These are phyloP conservation scores for Nasonia oneida DNA, from an alignment of 2,888 invertebrate species.

Conservation along the genomic window DNA sequence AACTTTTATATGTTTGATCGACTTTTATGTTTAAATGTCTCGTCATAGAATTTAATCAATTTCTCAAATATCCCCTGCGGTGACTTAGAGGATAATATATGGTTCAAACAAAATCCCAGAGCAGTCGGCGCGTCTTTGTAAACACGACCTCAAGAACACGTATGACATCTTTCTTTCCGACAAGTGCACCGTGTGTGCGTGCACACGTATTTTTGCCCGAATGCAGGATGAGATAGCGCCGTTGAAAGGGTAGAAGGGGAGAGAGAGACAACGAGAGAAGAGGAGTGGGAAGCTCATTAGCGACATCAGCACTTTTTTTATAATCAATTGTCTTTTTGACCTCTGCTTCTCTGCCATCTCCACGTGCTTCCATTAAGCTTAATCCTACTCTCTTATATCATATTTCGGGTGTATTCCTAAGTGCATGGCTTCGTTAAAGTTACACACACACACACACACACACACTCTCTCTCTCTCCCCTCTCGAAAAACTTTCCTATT, in stretches of 20 bases:
- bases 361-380: neutral
- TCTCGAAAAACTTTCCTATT: slow-evolving; percentile 46
- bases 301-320: slow-evolving; percentile 64
- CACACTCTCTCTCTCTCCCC: neutral
- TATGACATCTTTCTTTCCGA: neutral
- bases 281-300: slow-evolving; percentile 54
- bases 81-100: too few relatives aligned
- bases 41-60: too few relatives aligned
- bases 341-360: neutral
- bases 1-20: too few relatives aligned
- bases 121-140: neutral
- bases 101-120: neutral
- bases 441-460: slow-evolving; percentile 24
- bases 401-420: slow-evolving; percentile 57
- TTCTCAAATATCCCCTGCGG: too few relatives aligned
- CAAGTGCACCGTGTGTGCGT: neutral
- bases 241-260: slow-evolving; percentile 1
- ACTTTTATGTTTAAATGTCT: too few relatives aligned
- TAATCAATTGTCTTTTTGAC: slow-evolving; percentile 55
- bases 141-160: slow-evolving; percentile 10
- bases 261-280: slow-evolving; percentile 8
- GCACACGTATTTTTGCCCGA: slow-evolving; percentile 34
- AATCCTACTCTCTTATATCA: slow-evolving; percentile 11
- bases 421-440: slow-evolving; percentile 29
- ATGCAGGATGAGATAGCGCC: slow-evolving; percentile 19